Conservation (phyloP, 2,113 vertebrate genomes). For the Forbesichthys papilliferus region DNA sequence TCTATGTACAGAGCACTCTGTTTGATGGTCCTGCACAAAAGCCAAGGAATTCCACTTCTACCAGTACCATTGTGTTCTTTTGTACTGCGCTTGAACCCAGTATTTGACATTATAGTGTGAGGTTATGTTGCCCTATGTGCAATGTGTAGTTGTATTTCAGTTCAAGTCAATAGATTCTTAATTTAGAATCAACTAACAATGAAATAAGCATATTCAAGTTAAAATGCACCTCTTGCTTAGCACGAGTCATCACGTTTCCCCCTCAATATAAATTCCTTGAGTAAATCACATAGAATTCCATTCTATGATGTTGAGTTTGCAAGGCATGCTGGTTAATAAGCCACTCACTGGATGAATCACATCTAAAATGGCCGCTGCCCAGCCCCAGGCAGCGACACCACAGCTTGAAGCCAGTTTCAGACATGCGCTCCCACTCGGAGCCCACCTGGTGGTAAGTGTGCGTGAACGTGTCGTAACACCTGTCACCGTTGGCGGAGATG, state of each 20-base stretch:
- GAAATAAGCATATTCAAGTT: no score
- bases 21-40: conserved; percentile 36
- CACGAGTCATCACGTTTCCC: not conserved
- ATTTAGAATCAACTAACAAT: no score
- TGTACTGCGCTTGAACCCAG: not conserved
- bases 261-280: conserved; percentile 41
- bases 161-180: not conserved
- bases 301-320: conserved; percentile 54
- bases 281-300: conserved; percentile 50
- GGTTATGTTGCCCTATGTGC: not conserved
- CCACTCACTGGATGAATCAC: conserved; percentile 99
- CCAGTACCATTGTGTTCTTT: not conserved
- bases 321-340: conserved; percentile 66
- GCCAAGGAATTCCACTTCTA: conserved; percentile 48
- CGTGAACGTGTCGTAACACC: conserved; percentile 92
- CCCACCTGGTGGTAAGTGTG: conserved; percentile 87
- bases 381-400: conserved; percentile 94
- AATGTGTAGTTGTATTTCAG: not conserved
- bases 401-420: conserved; percentile 95
- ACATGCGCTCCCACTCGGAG: conserved; percentile 95
- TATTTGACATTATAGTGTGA: no score
- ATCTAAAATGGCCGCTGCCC: conserved; percentile 95
- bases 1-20: not conserved
- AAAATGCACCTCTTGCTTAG: not conserved
- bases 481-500: conserved; percentile 69